These are phyloP conservation scores for Eupsittula cactorum DNA, from an alignment of 2,113 vertebrate genomes.

Conservation along the genomic window DNA sequence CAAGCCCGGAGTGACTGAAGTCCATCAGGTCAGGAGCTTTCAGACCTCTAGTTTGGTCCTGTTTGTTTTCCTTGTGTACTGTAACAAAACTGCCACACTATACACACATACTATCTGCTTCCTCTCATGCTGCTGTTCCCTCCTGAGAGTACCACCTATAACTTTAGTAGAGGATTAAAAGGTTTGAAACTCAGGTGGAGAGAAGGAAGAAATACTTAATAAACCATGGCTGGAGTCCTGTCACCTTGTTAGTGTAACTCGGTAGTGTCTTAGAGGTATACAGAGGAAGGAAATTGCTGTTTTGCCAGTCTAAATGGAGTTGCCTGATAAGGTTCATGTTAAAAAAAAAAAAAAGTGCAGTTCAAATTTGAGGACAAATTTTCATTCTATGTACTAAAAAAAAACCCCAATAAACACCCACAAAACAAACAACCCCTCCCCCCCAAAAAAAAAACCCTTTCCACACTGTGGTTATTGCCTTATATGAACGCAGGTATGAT, in stretches of 20 bases:
- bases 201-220: neutral
- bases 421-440: neutral
- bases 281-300: neutral
- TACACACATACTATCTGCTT: neutral
- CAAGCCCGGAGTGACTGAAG: slow-evolving; percentile 86
- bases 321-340: neutral
- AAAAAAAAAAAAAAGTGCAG: neutral
- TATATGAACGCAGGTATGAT: neutral
- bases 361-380: neutral
- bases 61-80: neutral
- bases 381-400: neutral
- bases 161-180: neutral
- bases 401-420: neutral
- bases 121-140: fast-evolving
- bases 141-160: neutral
- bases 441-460: neutral
- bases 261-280: neutral
- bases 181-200: neutral
- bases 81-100: neutral
- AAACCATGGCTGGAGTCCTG: neutral
- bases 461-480: neutral
- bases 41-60: neutral
- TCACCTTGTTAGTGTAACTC: neutral
- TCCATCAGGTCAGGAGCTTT: slow-evolving; percentile 78
- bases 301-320: neutral